phyloP scores from a whole-genome alignment of 2,888 invertebrate species.

The Mesorhabditis spiculigera region DNA sequence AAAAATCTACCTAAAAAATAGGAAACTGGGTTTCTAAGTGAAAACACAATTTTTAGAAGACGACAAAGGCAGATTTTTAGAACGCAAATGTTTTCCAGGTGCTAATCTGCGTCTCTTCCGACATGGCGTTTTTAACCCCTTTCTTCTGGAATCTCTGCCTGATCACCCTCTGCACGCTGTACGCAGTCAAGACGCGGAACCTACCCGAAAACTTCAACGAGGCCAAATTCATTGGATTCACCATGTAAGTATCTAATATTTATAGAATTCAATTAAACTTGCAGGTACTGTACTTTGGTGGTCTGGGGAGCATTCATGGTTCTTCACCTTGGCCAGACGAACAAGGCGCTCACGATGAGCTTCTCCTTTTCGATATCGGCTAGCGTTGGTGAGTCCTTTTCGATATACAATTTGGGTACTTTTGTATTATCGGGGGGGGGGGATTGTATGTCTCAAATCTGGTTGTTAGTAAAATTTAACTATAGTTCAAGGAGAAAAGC shows the following conservation, averaged over 20 bases:
- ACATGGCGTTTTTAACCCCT: conserved; percentile 75
- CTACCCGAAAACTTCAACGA: conserved; percentile 98
- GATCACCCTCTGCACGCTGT: conserved; percentile 81
- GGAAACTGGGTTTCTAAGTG: no score
- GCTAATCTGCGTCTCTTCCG: conserved; percentile 66
- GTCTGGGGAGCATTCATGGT: conserved; percentile 95
- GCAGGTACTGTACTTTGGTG: conserved; percentile 57
- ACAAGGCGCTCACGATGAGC: conserved; percentile 64
- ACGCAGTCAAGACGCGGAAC: conserved; percentile 89
- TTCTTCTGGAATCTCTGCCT: conserved; percentile 73
- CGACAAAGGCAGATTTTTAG: not conserved
- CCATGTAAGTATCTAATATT: conserved; percentile 87
- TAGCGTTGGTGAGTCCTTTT: conserved; percentile 17
- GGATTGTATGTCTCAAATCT: no score
- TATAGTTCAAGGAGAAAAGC: no score
- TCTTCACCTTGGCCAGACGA: conserved; percentile 81
- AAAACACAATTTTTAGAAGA: no score
- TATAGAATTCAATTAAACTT: conserved; percentile 13
- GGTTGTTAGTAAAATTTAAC: no score
- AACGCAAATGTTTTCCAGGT: conserved; percentile 48
- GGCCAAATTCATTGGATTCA: conserved; percentile 72
- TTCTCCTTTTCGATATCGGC: conserved; percentile 63
- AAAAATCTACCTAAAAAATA: no score
- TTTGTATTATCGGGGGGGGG: no score
- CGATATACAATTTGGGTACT: not conserved